A percentile compares a stretch with the other conserved stretches of the same genome.
These are phyloP conservation scores for Platycheirus rosarum DNA, from an alignment of 2,888 invertebrate species.

Conservation along the genomic window DNA sequence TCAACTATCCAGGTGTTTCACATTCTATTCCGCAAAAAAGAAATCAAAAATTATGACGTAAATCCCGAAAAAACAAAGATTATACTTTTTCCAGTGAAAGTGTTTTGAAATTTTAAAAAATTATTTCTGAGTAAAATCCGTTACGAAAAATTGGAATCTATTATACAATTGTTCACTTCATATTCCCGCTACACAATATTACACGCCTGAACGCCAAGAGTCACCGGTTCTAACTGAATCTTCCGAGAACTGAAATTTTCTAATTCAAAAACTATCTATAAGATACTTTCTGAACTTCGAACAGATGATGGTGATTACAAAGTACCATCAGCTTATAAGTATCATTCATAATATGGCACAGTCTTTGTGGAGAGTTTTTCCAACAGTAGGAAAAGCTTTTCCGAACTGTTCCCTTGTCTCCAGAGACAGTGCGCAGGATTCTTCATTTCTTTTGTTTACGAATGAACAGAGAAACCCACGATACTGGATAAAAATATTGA, in stretches of 20 bases:
- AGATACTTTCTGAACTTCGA: constrained; percentile 30
- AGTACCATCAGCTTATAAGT: constrained; percentile 31
- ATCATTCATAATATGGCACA: constrained; percentile 37
- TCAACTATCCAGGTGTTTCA: no score
- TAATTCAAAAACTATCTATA: constrained; percentile 36
- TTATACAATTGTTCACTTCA: constrained; percentile 4
- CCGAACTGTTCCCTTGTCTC: constrained; percentile 43
- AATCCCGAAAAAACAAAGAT: background rate
- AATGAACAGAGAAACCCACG: constrained; percentile 30
- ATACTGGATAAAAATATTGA: constrained; percentile 4
- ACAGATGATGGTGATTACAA: constrained; percentile 39
- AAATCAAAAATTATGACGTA: no score
- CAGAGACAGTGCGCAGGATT: constrained; percentile 39
- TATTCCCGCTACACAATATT: constrained; percentile 5
- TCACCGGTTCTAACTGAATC: constrained; percentile 58
- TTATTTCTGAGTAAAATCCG: no score
- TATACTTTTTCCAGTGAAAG: background rate
- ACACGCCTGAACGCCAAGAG: constrained; percentile 47
- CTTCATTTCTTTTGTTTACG: constrained; percentile 57
- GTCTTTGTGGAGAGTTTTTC: constrained; percentile 27
- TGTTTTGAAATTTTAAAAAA: no score
- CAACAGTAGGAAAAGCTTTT: constrained; percentile 32
- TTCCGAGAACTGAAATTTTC: constrained; percentile 29
- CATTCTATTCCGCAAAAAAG: no score
- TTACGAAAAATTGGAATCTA: constrained; percentile 26